Base-by-base conservation (phyloP, 2,888 invertebrate species). In the Augiades crinisus region DNA sequence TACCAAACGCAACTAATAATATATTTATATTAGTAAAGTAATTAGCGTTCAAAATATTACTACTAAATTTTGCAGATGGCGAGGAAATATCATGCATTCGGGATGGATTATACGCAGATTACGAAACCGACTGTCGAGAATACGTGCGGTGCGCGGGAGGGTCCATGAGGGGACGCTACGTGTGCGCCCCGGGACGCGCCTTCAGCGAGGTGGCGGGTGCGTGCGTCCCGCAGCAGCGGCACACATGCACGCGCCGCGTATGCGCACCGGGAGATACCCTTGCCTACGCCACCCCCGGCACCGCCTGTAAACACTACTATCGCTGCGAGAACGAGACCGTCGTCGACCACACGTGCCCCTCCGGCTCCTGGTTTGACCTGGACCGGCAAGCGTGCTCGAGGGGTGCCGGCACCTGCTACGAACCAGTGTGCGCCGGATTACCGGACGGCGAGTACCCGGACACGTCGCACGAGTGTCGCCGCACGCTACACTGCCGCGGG, bases 301-400 rank as follows among this genome's bases (percentile, higher is more conserved):
- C 91, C 13, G 87, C 90, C 34, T 92, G 92, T 65, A 82, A 86
- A 2, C 86, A 87, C 52, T 92, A 91, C 72, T 92, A 92, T 72
- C 87, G 89, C 59, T 92, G 92, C 68, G 77, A 82, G 38, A 84
- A 86, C 61, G 90, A 90, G 31, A 75, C 79, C 6, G 85, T 85
- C 24, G 66, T 78, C 6, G 88, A 91, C 53, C 85, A 83, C 60
- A 74, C 82, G 31, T 92, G 92, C 65, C 89, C 90, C 1, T 72
- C 83, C 24, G 91, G 90, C 13, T 83, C 91, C 5, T 90, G 91
- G 82, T 92, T 92, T 70, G 91, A 92, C 65, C 81, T 87, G 44
- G 86, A 85, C 54, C 79, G 81, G 6, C 91, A 91, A 65, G 89
- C 87, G 16, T 91, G 91, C 67, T 85, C 85, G 13, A 81, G 88